Base-by-base conservation (phyloP, 2,113 vertebrate genomes). In the Microcebus griseorufus region DNA sequence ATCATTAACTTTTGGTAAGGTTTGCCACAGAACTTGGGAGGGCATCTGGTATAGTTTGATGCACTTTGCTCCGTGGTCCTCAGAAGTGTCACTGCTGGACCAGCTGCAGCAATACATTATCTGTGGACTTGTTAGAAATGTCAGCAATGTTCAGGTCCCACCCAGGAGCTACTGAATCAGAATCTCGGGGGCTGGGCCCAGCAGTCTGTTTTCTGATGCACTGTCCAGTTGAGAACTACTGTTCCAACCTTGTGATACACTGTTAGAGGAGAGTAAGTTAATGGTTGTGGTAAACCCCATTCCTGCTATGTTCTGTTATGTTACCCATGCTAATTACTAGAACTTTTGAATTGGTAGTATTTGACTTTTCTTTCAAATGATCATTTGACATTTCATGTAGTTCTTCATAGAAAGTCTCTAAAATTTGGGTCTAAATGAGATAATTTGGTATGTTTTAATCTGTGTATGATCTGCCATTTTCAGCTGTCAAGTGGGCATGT, bases 341-440 rank as follows among this genome's bases (percentile, higher is more conserved):
- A 93, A 78, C 64, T 93, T 89, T 45, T 34, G 39, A 69, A 60
- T 42, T 58, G 51, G 18, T 14, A 45, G 64, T 84, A 53, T 42
- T 95, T 88, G 82, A 83, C 67, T 76, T 88, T 86, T 96, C 42
- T 92, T 90, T 42, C 10, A 23, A 45, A 13, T 94, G 53, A 62
- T 72, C 12, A 17, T 80, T 90, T 85, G 42, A 64, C 34, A 75
- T 87, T 85, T 88, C n/a, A 51, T 88, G 6, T 48, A 51, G 60
- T 75, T 90, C 92, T 86, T 88, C 18, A 64, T 60, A 75, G 20
- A 92, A 53, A 75, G 9, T 76, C 22, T 85, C 45, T 96, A 65
- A 93, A 96, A 48, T 58, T 65, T 75, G 55, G n/a, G 12, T 90
- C 48, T 89, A 48, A 75, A 51, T 94, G 45, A 82, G 29, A 13